Evolutionary conservation across 2,888 invertebrate species (phyloP).

Genomic region (Strigamia transsilvanica): DNA sequence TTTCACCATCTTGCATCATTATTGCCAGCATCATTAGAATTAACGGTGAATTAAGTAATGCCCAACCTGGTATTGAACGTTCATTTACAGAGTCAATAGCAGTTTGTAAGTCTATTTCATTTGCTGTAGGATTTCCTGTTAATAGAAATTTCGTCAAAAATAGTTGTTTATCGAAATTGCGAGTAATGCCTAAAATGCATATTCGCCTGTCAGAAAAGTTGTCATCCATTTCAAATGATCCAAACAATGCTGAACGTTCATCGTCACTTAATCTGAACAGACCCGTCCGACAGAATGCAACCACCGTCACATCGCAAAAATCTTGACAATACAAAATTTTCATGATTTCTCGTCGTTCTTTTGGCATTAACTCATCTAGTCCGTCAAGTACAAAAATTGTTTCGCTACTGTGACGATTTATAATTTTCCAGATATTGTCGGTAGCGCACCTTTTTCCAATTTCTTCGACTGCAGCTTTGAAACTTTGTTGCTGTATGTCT

Average conservation of each 20-base stretch:
- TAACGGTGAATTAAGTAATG: not conserved
- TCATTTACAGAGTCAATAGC: not conserved
- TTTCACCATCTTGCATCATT: not conserved
- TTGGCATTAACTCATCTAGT: not conserved
- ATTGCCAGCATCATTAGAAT: not conserved
- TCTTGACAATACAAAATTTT: not conserved
- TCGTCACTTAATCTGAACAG: too few relatives aligned
- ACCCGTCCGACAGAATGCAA: too few relatives aligned
- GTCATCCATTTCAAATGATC: not conserved
- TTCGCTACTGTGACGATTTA: not conserved
- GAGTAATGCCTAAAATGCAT: not conserved
- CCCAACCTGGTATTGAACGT: not conserved
- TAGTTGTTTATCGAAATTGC: not conserved
- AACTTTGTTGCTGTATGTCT: not conserved
- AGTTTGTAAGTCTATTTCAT: too few relatives aligned
- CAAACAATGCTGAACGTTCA: not conserved
- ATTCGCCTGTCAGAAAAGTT: not conserved
- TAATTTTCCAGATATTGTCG: not conserved
- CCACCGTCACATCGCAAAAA: too few relatives aligned
- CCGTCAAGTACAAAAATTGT: not conserved
- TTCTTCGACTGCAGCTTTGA: too few relatives aligned
- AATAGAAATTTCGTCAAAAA: not conserved
- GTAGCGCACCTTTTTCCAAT: too few relatives aligned
- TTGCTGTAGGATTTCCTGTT: too few relatives aligned
- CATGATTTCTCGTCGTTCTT: not conserved